Evolutionary conservation across 2,113 vertebrate genomes (phyloP).

Genomic region (Heteronetta atricapilla): DNA sequence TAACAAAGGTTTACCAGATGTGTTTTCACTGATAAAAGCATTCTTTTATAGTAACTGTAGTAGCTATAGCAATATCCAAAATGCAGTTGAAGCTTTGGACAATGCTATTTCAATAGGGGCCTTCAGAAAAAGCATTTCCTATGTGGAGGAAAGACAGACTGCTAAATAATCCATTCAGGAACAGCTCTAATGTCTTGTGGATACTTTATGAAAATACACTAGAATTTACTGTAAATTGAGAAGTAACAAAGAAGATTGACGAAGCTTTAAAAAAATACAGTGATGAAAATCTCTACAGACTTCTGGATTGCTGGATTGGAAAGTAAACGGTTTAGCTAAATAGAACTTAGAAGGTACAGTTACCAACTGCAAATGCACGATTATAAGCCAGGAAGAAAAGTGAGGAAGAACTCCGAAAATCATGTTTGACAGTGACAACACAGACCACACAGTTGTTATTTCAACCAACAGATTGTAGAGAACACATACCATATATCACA

Average conservation of each 20-base stretch:
- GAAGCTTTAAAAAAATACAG: not conserved
- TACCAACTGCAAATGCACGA: not conserved
- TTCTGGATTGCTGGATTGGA: not conserved
- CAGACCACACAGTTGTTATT: slow-evolving; percentile 23
- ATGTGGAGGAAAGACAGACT: not conserved
- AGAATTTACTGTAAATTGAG: not conserved
- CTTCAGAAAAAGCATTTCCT: not conserved
- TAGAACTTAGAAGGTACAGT: not conserved
- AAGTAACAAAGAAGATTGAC: not conserved
- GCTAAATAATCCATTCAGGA: not conserved
- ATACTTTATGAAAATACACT: not conserved
- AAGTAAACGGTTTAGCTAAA: not conserved
- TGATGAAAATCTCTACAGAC: not conserved
- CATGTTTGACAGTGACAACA: not conserved
- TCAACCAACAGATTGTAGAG: slow-evolving; percentile 6
- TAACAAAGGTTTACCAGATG: not conserved
- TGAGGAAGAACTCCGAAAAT: slow-evolving; percentile 3
- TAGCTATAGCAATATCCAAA: not conserved
- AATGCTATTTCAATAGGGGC: not conserved
- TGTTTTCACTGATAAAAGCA: not conserved
- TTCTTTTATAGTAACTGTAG: not conserved
- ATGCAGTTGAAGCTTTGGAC: not conserved
- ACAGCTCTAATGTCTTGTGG: not conserved
- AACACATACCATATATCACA: not conserved
- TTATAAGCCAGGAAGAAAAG: not conserved